Evolutionary conservation across 2,797 vertebrate genomes (phyloP), one percentile per base, ranked within the genome.

Genomic region (Phalanger gymnotis): DNA sequence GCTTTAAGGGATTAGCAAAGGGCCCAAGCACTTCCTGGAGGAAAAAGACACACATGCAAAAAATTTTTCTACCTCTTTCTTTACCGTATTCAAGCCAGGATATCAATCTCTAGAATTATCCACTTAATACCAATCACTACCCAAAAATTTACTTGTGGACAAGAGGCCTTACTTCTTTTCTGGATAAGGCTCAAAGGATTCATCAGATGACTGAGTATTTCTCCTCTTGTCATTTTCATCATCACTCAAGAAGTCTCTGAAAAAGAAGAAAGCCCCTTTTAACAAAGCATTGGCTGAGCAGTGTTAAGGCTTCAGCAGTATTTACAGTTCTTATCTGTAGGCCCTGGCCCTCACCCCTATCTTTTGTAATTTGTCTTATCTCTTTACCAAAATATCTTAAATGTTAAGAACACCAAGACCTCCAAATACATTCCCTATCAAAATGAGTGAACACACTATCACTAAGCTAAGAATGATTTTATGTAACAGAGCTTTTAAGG

Each of bases 161-260:
- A 0, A 19, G 90, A 14, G 0, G 47, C 34, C 98, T 98, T 97
- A 99, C 99, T 99, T 99, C 96, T 99, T 99, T 31, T 99, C 99
- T 0, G 99, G 96, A 93, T 98, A 98, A 1, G 99, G 98, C 97
- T 99, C 98, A 0, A 99, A 99, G 96, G 99, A 97, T 94, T 99
- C 99, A 0, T 99, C 99, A 28, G 98, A 99, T 16, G 98, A 98
- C 53, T 97, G 98, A 34, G 96, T 47, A 2, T 98, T 99, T 94
- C 98, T 98, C 92, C 98, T 98, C 95, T 98, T 99, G 61, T 99
- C 99, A 0, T 98, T 98, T 47, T 98, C 98, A 0, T 98, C 99
- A 0, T 99, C 99, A 0, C 98, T 99, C 91, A 99, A 98, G 96
- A 98, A 96, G 81, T 99, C 99, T 98, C 99, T 99, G 97, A 90